Conservation (phyloP, 2,888 invertebrate species). For the Zygogramma bicolorata region DNA sequence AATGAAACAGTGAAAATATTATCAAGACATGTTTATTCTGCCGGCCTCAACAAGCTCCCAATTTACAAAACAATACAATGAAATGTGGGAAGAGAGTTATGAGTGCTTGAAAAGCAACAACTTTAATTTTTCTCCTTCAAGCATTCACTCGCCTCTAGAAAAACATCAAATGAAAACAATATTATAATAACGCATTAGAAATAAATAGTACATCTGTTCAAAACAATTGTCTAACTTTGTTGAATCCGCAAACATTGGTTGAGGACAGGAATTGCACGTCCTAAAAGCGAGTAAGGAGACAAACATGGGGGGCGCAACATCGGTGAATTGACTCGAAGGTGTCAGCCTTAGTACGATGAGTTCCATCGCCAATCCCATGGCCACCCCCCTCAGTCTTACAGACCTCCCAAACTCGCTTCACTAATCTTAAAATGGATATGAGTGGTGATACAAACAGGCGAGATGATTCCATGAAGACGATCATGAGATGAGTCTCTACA, state of each 20-base stretch:
- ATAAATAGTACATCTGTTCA: constrained; percentile 39
- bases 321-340: constrained; percentile 53
- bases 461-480: constrained; percentile 53
- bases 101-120: constrained; percentile 20
- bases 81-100: constrained; percentile 38
- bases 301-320: constrained; percentile 59
- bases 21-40: constrained; percentile 66
- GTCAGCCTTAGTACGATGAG: constrained; percentile 56
- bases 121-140: constrained; percentile 15
- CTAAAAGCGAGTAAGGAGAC: constrained; percentile 60
- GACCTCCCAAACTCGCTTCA: constrained; percentile 58
- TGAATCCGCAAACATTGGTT: constrained; percentile 48
- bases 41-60: constrained; percentile 70
- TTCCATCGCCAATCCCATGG: constrained; percentile 53
- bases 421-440: constrained; percentile 52
- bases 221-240: constrained; percentile 20
- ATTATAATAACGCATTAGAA: constrained; percentile 41
- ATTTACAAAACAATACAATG: constrained; percentile 70
- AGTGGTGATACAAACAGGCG: constrained; percentile 54
- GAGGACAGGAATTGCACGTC: constrained; percentile 64
- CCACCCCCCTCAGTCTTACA: constrained; percentile 67
- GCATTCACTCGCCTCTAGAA: constrained; percentile 20
- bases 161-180: constrained; percentile 43
- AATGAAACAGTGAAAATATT: constrained; percentile 54
- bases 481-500: constrained; percentile 61